Conservation (phyloP, 2,888 invertebrate species). For the Drosophila engyochracea region DNA sequence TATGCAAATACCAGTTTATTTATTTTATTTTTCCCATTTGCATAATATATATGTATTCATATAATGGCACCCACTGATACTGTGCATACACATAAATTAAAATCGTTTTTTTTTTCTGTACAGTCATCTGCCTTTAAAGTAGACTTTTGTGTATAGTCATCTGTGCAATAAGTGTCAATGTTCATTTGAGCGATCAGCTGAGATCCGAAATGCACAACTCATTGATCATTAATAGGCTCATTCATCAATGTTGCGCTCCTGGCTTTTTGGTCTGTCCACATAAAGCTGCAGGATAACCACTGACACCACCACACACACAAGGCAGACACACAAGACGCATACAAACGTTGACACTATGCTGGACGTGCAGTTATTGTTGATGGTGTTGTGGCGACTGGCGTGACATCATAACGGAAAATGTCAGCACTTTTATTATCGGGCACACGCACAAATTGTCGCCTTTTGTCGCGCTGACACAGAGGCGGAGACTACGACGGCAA, state of each 20-base stretch:
- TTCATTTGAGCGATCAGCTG: conserved; percentile 29
- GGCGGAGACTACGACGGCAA: neutral
- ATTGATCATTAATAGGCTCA: conserved; percentile 32
- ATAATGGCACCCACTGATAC: neutral
- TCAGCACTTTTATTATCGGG: conserved; percentile 75
- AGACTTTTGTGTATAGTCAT: conserved; percentile 11
- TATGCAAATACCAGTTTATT: neutral
- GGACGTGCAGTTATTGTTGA: conserved; percentile 18
- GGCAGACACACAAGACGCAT: neutral
- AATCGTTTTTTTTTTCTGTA: neutral
- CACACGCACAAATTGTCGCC: conserved; percentile 66
- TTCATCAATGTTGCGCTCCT: conserved; percentile 22
- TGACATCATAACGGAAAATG: conserved; percentile 77
- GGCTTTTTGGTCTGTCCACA: neutral
- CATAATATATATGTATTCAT: neutral
- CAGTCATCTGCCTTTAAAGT: neutral
- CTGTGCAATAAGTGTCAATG: conserved; percentile 6
- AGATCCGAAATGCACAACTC: conserved; percentile 12
- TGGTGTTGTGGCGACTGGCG: conserved; percentile 42
- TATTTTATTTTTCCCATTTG: neutral
- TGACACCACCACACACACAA: conserved; percentile 6
- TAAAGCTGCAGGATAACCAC: conserved; percentile 37
- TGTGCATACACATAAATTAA: neutral
- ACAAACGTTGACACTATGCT: neutral
- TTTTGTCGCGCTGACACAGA: conserved; percentile 43